Evolutionary conservation across 2,888 invertebrate species (phyloP), one percentile per base, ranked within the genome.

Genomic region (Sylvicola cinctus): DNA sequence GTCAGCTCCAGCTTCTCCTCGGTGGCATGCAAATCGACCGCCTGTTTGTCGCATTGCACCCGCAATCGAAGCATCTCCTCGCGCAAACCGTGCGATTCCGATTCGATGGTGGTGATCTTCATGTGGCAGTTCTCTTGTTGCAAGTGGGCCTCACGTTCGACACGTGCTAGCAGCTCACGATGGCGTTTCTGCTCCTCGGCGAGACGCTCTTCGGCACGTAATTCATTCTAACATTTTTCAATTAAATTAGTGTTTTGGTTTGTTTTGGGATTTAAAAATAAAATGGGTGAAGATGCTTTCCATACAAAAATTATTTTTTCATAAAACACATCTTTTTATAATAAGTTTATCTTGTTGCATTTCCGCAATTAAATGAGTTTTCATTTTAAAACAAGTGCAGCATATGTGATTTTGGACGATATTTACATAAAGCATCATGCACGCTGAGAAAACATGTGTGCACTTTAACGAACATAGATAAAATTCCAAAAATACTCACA

Each of bases 151-250:
- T 91, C 91, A 25, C 88, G 67, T 49, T 91, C 90, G 32, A 85
- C 66, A 33, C 90, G 68, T 14, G 74, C 65, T 45, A 85, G 67
- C 36, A 80, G 68, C 46, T 93, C 91, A 40, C 81, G 73, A 50
- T 81, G 77, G 42, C 90, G 67, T 45, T 74, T 69, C 55, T 88
- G 83, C 51, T 91, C 91, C 42, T 85, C 81, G 29, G 69, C 66
- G 41, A 80, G 58, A 36, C 73, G 68, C 46, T 80, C 78, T 44
- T 78, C 77, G 42, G 74, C 68, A 39, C 77, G 66, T 43, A 74
- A 62, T 54, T 83, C 81, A 45, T 78, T 66, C 78, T 80, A 48
- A n/a, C n/a, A 16, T n/a, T n/a, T n/a, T n/a, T n/a, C n/a, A n/a
- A n/a, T n/a, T n/a, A n/a, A n/a, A n/a, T n/a, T n/a, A n/a, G n/a